phyloP scores from a whole-genome alignment of 2,797 vertebrate species.

The Fratercula arctica region DNA sequence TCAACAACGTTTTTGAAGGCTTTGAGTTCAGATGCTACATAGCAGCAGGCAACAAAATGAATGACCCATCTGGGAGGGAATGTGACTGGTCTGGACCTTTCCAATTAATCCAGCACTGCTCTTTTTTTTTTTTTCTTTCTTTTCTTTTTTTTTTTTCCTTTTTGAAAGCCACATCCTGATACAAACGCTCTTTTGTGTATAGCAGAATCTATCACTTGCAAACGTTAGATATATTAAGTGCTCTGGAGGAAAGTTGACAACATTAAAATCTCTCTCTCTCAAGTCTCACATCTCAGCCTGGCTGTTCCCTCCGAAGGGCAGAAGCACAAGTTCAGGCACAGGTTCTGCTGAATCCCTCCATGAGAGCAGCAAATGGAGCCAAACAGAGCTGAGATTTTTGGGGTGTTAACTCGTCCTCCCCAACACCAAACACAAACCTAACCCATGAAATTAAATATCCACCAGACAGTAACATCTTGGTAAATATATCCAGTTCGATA shows the following conservation, averaged over 20 bases:
- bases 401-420: background rate
- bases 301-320: background rate
- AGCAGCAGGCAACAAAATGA: conserved; percentile 16
- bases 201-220: background rate
- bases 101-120: background rate
- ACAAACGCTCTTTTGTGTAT: background rate
- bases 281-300: background rate
- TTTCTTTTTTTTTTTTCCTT: background rate
- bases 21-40: background rate
- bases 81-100: background rate
- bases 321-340: background rate
- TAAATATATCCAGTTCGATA: background rate
- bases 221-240: background rate
- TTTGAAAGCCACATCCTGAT: conserved; percentile 18
- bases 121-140: background rate
- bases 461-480: background rate
- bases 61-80: background rate
- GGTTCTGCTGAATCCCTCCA: background rate
- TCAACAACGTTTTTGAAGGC: background rate
- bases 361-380: background rate
- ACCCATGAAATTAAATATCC: background rate
- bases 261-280: background rate
- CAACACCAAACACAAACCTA: background rate
- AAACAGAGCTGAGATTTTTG: background rate
- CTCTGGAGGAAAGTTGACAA: background rate